phyloP scores from a whole-genome alignment of 2,797 vertebrate genomes.

The Phyllotis vaccarum region DNA sequence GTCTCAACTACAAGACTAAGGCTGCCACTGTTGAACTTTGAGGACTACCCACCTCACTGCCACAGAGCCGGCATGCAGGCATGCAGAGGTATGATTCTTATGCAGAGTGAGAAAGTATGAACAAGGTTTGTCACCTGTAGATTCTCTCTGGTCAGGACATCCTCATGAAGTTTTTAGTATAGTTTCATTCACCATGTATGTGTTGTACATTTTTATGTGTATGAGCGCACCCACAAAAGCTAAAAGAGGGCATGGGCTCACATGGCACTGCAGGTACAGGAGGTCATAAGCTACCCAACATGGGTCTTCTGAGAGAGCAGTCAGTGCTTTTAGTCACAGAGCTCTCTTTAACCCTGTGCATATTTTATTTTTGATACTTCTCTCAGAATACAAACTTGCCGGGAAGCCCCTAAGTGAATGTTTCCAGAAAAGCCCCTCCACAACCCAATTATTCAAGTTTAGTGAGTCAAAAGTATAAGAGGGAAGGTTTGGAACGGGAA shows the following conservation, averaged over 20 bases:
- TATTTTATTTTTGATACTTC: conserved; percentile 24
- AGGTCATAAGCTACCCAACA: neutral
- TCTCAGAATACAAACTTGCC: neutral
- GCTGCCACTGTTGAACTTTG: neutral
- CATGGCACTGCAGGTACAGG: neutral
- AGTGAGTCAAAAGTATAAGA: conserved; percentile 14
- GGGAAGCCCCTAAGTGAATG: neutral
- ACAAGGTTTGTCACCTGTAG: neutral
- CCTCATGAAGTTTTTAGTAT: neutral
- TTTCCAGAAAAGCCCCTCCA: conserved; percentile 13
- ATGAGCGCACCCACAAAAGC: neutral
- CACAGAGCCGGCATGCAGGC: too few relatives aligned
- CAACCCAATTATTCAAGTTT: neutral
- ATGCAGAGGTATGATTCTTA: neutral
- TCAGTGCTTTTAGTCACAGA: neutral
- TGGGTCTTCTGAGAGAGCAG: neutral
- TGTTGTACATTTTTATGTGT: neutral
- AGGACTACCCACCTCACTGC: neutral
- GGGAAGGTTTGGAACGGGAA: neutral
- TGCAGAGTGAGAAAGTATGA: neutral
- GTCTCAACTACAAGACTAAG: neutral
- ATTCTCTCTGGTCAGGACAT: neutral
- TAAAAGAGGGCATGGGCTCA: neutral
- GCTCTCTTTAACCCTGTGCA: neutral
- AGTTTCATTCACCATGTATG: neutral